Evolutionary conservation across 2,797 vertebrate genomes (phyloP).

Genomic region (Chanos chanos): DNA sequence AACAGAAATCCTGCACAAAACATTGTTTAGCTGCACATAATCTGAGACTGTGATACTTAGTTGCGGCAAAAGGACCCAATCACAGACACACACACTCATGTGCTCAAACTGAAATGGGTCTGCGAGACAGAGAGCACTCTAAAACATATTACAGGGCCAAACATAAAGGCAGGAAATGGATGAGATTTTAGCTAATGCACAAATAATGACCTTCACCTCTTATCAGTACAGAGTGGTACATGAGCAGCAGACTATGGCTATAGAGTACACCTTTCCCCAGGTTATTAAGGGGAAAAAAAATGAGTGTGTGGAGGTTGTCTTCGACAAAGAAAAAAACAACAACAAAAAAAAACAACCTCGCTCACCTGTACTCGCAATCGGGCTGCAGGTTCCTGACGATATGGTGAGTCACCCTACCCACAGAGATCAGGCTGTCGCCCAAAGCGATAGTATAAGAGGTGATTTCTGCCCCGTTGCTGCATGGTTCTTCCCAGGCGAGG

Average conservation of each 20-base stretch:
- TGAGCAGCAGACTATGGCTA: no score
- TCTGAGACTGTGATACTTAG: constrained; percentile 1
- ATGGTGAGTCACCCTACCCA: constrained; percentile 77
- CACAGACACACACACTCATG: background rate
- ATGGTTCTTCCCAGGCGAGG: constrained; percentile 91
- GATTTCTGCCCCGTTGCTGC: constrained; percentile 90
- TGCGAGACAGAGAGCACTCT: background rate
- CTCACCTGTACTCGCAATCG: constrained; percentile 92
- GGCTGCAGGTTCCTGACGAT: constrained; percentile 84
- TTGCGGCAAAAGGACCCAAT: constrained; percentile 20
- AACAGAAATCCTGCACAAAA: background rate
- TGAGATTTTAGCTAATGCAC: constrained; percentile 21
- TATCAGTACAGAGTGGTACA: background rate
- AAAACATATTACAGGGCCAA: background rate
- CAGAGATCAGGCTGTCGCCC: constrained; percentile 73
- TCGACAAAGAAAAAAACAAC: no score
- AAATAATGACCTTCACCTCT: background rate
- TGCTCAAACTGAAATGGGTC: no score
- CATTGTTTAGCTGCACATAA: background rate
- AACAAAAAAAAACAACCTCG: no score
- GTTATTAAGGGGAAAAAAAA: no score
- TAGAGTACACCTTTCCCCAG: no score
- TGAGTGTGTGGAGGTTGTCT: no score
- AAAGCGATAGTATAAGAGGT: constrained; percentile 83
- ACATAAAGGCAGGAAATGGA: constrained; percentile 11